phyloP scores from a whole-genome alignment of 35 echinoderm and acorn worm species.

The Amphiura filiformis region DNA sequence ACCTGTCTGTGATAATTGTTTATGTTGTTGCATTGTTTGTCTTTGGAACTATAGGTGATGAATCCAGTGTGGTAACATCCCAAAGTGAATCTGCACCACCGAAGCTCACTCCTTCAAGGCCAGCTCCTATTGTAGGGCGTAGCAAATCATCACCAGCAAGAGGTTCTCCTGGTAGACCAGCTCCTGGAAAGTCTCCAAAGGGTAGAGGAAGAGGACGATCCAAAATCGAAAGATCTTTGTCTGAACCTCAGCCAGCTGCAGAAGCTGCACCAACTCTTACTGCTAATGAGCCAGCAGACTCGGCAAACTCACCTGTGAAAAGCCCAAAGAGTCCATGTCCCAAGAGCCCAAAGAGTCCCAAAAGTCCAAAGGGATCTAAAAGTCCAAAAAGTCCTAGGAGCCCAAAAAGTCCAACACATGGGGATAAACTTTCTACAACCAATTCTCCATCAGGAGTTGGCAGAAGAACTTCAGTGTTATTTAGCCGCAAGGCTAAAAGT shows the following conservation, averaged over 20 bases:
- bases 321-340: conserved; percentile 28
- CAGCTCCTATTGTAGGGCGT: conserved; percentile 65
- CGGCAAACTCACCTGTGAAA: conserved; percentile 19
- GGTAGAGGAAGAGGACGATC: conserved; percentile 65
- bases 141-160: conserved; percentile 69
- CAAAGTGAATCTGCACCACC: conserved; percentile 80
- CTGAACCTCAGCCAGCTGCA: conserved; percentile 60
- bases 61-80: neutral
- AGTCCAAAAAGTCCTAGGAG: neutral
- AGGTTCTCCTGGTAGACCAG: conserved; percentile 45
- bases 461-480: conserved; percentile 87
- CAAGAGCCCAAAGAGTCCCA: conserved; percentile 24
- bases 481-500: conserved; percentile 76
- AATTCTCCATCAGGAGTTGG: conserved; percentile 73
- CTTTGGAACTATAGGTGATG: conserved; percentile 31
- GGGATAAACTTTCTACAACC: neutral
- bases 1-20: too few relatives aligned
- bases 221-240: conserved; percentile 43
- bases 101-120: conserved; percentile 62
- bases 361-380: neutral
- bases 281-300: conserved; percentile 52
- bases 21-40: too few relatives aligned
- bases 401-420: neutral
- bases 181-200: conserved; percentile 34
- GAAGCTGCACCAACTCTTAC: conserved; percentile 19